Percentiles rank a stretch among this genome's conserved stretches.
These are phyloP conservation scores for Oreochromis spilurus DNA, from an alignment of 2,113 vertebrate genomes.

Conservation along the genomic window DNA sequence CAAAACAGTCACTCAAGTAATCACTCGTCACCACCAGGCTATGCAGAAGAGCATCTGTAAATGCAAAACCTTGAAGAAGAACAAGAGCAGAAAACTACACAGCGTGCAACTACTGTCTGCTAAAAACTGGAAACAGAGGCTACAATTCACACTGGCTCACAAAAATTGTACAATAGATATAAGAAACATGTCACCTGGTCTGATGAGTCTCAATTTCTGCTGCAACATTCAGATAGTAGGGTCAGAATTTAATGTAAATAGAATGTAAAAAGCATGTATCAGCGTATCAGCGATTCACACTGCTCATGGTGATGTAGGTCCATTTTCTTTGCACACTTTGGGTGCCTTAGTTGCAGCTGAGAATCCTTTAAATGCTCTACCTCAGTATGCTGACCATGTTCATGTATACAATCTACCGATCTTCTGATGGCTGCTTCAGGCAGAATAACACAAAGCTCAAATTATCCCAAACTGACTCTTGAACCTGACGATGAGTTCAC, in stretches of 20 bases:
- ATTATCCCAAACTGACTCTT: neutral
- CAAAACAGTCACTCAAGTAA: neutral
- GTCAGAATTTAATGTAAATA: neutral
- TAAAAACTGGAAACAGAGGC: neutral
- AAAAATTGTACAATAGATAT: neutral
- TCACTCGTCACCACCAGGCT: neutral
- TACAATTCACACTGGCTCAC: neutral
- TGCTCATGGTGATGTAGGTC: neutral
- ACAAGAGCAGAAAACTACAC: neutral
- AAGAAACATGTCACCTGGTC: fast-evolving
- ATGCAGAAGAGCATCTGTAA: neutral
- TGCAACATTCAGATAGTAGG: neutral
- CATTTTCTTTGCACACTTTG: neutral
- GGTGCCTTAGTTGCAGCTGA: neutral
- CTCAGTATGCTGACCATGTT: neutral
- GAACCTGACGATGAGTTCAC: neutral
- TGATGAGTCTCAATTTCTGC: neutral
- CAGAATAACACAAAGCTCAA: neutral
- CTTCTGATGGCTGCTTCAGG: neutral
- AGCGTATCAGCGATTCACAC: neutral
- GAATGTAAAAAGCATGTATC: neutral
- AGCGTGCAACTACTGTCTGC: neutral
- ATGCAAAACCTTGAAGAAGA: neutral
- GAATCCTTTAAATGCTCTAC: neutral
- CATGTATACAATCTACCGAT: neutral